These are phyloP conservation scores for Epizoanthus ramosus DNA, from an alignment of 92 coral and sea anemone species.

Conservation along the genomic window DNA sequence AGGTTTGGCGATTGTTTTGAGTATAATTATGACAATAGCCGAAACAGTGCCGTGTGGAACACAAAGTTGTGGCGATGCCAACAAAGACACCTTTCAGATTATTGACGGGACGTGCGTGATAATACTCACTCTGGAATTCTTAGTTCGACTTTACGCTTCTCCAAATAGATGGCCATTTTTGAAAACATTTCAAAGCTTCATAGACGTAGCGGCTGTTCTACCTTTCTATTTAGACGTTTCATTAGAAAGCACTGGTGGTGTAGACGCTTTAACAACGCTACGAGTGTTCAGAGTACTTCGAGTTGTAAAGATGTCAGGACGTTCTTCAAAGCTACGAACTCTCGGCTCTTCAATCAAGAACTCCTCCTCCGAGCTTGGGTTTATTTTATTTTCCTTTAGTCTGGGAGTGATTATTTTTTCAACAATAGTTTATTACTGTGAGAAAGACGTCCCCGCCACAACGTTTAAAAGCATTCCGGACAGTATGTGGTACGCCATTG, in stretches of 20 bases:
- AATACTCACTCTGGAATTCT: constrained; percentile 81
- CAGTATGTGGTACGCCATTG: constrained; percentile 97
- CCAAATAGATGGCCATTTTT: constrained; percentile 80
- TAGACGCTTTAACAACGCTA: constrained; percentile 76
- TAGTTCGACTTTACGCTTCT: constrained; percentile 78
- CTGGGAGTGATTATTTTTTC: constrained; percentile 94
- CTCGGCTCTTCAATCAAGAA: constrained; percentile 87
- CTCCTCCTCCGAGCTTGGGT: constrained; percentile 94
- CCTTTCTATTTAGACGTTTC: constrained; percentile 86
- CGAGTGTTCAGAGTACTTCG: constrained; percentile 91
- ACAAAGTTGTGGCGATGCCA: constrained; percentile 71
- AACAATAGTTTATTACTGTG: constrained; percentile 91
- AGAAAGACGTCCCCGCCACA: constrained; percentile 79
- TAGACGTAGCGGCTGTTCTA: constrained; percentile 87
- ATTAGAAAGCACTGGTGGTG: constrained; percentile 61
- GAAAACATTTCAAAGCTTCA: constrained; percentile 82
- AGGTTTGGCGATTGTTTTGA: constrained; percentile 80
- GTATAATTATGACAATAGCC: constrained; percentile 77
- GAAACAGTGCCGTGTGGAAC: constrained; percentile 88
- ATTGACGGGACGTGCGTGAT: constrained; percentile 89
- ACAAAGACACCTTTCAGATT: constrained; percentile 63
- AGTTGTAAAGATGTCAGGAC: constrained; percentile 89
- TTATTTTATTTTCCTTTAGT: constrained; percentile 85
- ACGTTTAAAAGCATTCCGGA: constrained; percentile 83
- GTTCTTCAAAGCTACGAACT: constrained; percentile 78